phyloP scores from a whole-genome alignment of 2,113 vertebrate species.

The Phrynosoma blainvillii region DNA sequence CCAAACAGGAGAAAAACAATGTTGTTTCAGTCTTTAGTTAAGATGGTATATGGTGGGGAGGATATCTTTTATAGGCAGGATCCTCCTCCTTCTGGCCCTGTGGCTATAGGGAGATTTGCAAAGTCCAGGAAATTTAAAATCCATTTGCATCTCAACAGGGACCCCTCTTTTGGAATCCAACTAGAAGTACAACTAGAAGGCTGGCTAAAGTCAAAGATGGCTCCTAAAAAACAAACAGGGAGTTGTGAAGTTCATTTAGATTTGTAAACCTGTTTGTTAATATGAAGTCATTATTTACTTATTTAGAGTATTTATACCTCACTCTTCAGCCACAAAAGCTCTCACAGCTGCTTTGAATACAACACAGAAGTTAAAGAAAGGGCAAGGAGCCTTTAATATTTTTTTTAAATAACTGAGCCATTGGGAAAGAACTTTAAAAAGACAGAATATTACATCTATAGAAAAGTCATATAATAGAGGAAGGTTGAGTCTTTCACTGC shows the following conservation, averaged over 20 bases:
- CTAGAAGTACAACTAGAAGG: no score
- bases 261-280: accelerated
- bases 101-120: no score
- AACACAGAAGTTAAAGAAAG: constrained; percentile 28
- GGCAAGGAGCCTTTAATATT: neutral
- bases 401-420: neutral
- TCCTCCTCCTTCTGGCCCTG: no score
- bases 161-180: no score
- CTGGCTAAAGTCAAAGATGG: neutral
- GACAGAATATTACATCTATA: neutral
- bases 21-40: no score
- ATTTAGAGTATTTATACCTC: no score
- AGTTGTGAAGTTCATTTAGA: neutral
- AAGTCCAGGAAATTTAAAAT: no score
- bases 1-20: no score
- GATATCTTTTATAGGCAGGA: no score
- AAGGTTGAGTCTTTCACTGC: neutral
- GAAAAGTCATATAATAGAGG: neutral
- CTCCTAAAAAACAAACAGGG: neutral
- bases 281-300: neutral
- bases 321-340: no score
- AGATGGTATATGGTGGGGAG: no score
- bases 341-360: neutral
- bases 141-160: no score
- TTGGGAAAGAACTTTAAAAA: neutral